Evolutionary conservation across 2,113 vertebrate species (phyloP).

Genomic region (Gymnorhina tibicen): DNA sequence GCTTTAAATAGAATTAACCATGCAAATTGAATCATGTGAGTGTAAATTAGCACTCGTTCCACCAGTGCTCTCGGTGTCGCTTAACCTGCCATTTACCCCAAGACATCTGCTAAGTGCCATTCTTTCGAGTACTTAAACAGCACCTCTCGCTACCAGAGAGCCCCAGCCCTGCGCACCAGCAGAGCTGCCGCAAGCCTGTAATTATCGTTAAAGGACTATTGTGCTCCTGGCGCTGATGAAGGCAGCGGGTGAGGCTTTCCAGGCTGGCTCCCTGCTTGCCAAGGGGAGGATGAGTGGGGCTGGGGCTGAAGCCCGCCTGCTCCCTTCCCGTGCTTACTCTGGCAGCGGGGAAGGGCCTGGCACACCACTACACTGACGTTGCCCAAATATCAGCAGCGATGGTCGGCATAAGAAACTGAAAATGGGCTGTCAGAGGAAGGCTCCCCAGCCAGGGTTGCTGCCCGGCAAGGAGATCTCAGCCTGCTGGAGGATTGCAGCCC

Average conservation of each 20-base stretch:
- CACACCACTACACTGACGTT: rapidly evolving
- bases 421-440: not conserved
- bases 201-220: slow-evolving; percentile 69
- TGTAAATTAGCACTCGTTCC: not conserved
- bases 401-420: not conserved
- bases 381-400: not conserved
- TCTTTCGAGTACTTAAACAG: slow-evolving; percentile 32
- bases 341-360: not conserved
- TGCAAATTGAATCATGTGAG: not conserved
- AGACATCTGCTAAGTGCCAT: slow-evolving; percentile 40
- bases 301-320: not conserved
- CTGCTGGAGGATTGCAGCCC: not conserved
- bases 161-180: not conserved
- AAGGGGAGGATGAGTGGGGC: not conserved
- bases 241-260: not conserved
- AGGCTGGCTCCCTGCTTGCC: not conserved
- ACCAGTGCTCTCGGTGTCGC: not conserved
- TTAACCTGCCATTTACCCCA: slow-evolving; percentile 42
- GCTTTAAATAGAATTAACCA: slow-evolving; percentile 51
- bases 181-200: slow-evolving; percentile 50
- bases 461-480: not conserved
- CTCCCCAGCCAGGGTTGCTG: not conserved
- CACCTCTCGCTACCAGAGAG: slow-evolving; percentile 21
- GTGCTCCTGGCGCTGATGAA: slow-evolving; percentile 36
- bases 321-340: not conserved